These are phyloP conservation scores for Microcebus lehilahytsara DNA, from an alignment of 2,113 vertebrate species.

Conservation along the genomic window DNA sequence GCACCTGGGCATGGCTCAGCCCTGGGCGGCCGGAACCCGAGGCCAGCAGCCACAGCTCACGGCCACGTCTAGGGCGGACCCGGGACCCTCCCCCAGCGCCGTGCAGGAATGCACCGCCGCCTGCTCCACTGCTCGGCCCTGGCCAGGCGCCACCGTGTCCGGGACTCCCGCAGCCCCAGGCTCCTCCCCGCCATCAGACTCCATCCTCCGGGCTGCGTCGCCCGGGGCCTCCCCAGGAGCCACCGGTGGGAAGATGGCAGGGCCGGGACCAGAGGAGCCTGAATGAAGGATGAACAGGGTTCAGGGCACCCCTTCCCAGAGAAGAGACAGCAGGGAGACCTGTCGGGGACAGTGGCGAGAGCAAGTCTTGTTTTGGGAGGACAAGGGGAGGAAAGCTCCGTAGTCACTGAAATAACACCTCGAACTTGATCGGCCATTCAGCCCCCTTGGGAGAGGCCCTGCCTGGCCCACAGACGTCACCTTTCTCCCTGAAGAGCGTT, in stretches of 20 bases:
- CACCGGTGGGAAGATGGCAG: accelerated
- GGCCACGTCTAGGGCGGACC: not conserved
- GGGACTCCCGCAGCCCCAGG: not conserved
- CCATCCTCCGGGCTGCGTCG: accelerated
- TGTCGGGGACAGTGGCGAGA: accelerated
- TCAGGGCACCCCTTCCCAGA: accelerated
- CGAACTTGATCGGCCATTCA: not conserved
- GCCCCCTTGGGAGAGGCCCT: not conserved
- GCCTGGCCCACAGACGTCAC: not conserved
- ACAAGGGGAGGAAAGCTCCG: not conserved
- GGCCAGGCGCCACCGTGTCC: accelerated
- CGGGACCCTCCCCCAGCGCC: too few relatives aligned
- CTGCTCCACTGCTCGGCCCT: not conserved
- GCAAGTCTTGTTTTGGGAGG: accelerated
- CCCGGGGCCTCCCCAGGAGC: too few relatives aligned
- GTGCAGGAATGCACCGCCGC: too few relatives aligned
- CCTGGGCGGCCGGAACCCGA: accelerated
- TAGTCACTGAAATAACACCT: not conserved
- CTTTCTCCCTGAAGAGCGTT: not conserved
- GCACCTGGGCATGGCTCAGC: not conserved
- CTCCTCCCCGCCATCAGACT: not conserved
- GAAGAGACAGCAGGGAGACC: not conserved
- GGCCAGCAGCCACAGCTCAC: too few relatives aligned
- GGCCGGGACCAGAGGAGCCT: accelerated
- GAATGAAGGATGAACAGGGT: accelerated